phyloP scores from a whole-genome alignment of 2,888 invertebrate genomes.

The Amphimallon solstitiale region DNA sequence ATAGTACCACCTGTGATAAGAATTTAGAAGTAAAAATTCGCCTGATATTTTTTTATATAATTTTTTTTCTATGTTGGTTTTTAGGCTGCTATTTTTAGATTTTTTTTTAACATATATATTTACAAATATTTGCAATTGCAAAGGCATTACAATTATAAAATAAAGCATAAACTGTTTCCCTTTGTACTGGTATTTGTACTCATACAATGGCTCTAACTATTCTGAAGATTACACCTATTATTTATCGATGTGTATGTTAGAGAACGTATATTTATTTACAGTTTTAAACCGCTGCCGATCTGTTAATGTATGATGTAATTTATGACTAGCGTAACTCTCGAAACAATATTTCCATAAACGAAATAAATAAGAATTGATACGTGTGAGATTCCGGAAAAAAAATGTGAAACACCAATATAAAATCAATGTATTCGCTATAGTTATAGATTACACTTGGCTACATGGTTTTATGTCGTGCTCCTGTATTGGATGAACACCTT shows the following conservation, averaged over 20 bases:
- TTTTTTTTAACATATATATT: not conserved
- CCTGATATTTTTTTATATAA: too few species aligned
- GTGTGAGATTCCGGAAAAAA: not conserved
- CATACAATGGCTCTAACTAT: too few species aligned
- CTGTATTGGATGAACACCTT: slow-evolving; percentile 46
- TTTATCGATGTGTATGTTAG: too few species aligned
- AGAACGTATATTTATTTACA: too few species aligned
- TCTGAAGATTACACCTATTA: too few species aligned
- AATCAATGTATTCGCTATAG: slow-evolving; percentile 1
- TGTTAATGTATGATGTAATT: not conserved
- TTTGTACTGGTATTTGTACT: not conserved
- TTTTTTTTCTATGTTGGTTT: too few species aligned
- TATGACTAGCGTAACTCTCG: not conserved
- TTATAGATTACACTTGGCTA: slow-evolving; percentile 49
- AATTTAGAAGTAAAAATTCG: too few species aligned
- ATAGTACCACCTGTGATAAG: too few species aligned
- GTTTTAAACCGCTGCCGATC: too few species aligned
- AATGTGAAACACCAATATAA: slow-evolving; percentile 9
- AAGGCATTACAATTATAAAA: not conserved
- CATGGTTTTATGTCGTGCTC: slow-evolving; percentile 58
- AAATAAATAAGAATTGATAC: not conserved
- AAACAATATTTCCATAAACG: not conserved
- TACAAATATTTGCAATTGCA: not conserved
- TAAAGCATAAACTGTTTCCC: not conserved
- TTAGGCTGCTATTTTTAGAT: not conserved